These are phyloP conservation scores for Lethocerus indicus DNA, from an alignment of 1,140 invertebrate species.

Conservation along the genomic window DNA sequence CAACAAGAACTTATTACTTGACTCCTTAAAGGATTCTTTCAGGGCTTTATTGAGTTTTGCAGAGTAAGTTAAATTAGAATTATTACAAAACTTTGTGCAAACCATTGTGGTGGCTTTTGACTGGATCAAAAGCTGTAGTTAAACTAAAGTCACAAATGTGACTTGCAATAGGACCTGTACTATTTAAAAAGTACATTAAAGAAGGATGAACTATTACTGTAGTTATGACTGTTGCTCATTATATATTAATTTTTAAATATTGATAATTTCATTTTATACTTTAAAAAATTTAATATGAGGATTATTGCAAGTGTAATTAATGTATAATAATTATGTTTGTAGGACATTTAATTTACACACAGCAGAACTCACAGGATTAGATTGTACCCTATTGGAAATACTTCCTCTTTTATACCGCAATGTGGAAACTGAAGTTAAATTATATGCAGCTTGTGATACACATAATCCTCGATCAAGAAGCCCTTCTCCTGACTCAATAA, in stretches of 20 bases:
- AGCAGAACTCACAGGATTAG: conserved; percentile 44
- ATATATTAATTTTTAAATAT: not conserved
- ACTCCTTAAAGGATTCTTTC: conserved; percentile 31
- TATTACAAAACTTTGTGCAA: too few species aligned
- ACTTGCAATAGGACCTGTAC: too few species aligned
- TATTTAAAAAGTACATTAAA: too few species aligned
- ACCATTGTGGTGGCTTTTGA: too few species aligned
- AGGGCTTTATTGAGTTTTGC: conserved; percentile 38
- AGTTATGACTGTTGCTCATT: too few species aligned
- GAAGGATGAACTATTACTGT: too few species aligned
- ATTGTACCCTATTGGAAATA: conserved; percentile 46
- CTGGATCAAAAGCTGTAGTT: too few species aligned
- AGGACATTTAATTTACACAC: conserved; percentile 29
- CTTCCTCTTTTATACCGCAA: conserved; percentile 46
- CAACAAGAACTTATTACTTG: conserved; percentile 20
- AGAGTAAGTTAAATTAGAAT: conserved; percentile 27
- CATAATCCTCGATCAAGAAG: conserved; percentile 23
- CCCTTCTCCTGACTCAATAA: conserved; percentile 29
- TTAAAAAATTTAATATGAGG: not conserved
- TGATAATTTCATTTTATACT: not conserved
- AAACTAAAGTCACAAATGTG: too few species aligned
- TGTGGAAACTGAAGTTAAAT: conserved; percentile 32
- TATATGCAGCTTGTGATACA: conserved; percentile 33
- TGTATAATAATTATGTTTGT: conserved; percentile 3
- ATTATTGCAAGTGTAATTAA: not conserved